Percentiles rank a stretch among this genome's conserved stretches.
Evolutionary conservation across 2,797 vertebrate genomes (phyloP).

Genomic region (Myotis myotis): DNA sequence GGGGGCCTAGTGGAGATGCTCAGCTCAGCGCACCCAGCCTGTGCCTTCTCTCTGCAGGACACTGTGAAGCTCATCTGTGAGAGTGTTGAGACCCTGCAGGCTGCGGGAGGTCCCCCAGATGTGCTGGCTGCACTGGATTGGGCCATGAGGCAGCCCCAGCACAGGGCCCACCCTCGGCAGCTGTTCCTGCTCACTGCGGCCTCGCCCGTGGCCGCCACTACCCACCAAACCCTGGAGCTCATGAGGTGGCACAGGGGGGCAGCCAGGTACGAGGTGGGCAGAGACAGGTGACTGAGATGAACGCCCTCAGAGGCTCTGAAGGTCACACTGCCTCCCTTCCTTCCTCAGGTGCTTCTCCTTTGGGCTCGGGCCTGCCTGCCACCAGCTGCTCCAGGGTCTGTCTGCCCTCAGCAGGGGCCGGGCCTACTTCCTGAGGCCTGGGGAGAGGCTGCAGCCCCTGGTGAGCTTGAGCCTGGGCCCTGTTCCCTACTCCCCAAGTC

Average conservation of each 20-base stretch:
- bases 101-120: constrained; percentile 84
- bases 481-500: background rate
- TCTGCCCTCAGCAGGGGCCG: constrained; percentile 92
- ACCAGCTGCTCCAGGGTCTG: constrained; percentile 89
- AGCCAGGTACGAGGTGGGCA: constrained; percentile 86
- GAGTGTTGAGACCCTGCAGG: constrained; percentile 87
- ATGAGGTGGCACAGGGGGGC: constrained; percentile 91
- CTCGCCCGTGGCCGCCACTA: constrained; percentile 76
- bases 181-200: constrained; percentile 91
- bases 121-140: constrained; percentile 91
- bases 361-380: constrained; percentile 89
- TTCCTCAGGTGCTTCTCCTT: constrained; percentile 92
- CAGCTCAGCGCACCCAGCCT: background rate
- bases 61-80: constrained; percentile 87
- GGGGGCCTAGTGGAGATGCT: background rate
- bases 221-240: constrained; percentile 90
- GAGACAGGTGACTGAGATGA: fast-evolving
- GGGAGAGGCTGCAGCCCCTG: constrained; percentile 95
- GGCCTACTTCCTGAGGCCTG: constrained; percentile 89
- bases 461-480: constrained; percentile 78
- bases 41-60: constrained; percentile 82
- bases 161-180: constrained; percentile 92
- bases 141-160: constrained; percentile 91
- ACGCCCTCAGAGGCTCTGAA: background rate
- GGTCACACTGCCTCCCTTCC: background rate